Conservation (phyloP, 2,113 vertebrate genomes). For the Nibea albiflora region DNA sequence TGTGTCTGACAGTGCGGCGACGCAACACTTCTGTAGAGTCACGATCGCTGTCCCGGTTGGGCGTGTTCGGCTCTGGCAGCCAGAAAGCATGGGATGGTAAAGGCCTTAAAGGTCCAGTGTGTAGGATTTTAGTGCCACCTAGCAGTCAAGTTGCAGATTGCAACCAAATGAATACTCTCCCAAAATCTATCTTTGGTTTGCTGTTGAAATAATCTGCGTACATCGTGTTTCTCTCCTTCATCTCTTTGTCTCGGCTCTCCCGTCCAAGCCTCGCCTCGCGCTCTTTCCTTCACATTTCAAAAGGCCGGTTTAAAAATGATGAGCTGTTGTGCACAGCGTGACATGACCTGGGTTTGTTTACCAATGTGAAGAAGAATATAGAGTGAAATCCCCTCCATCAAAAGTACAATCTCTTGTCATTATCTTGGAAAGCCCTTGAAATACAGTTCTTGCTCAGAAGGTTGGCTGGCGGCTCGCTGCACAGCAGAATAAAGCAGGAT, state of each 20-base stretch:
- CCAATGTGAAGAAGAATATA: slow-evolving; percentile 31
- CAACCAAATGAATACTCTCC: too few relatives aligned
- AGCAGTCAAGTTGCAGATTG: too few relatives aligned
- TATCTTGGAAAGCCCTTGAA: slow-evolving; percentile 52
- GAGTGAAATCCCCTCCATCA: slow-evolving; percentile 42
- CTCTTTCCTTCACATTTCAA: neutral
- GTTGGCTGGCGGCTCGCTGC: slow-evolving; percentile 18
- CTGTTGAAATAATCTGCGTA: neutral
- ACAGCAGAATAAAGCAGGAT: slow-evolving; percentile 31
- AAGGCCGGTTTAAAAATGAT: neutral
- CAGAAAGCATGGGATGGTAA: too few relatives aligned
- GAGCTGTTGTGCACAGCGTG: neutral
- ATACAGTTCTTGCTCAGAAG: slow-evolving; percentile 31
- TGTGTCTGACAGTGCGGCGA: too few relatives aligned
- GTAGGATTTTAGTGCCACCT: too few relatives aligned
- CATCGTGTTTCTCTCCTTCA: neutral
- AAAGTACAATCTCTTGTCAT: slow-evolving; percentile 53
- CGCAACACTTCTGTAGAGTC: too few relatives aligned
- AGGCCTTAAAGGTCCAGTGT: too few relatives aligned
- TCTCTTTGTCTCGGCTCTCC: neutral
- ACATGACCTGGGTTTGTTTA: slow-evolving; percentile 32
- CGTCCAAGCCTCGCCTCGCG: neutral
- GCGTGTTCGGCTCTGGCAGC: too few relatives aligned
- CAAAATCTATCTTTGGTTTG: neutral
- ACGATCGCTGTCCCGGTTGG: too few relatives aligned